phyloP scores from a whole-genome alignment of 2,113 vertebrate species.

The Pedionomus torquatus region DNA sequence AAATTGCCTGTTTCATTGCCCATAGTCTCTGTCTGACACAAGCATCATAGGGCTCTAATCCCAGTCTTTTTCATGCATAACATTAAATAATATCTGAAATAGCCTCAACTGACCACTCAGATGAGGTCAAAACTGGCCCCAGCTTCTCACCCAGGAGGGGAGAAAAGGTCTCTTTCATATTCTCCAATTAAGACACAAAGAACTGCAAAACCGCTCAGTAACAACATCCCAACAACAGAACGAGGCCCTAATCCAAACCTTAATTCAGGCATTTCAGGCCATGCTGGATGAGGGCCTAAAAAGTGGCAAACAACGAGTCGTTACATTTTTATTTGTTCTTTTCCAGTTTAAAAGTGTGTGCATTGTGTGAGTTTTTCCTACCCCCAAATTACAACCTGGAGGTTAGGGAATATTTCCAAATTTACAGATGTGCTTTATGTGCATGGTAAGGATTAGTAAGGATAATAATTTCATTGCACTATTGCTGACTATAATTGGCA shows the following conservation, averaged over 20 bases:
- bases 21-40: background rate
- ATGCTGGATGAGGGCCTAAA: background rate
- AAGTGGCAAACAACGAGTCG: background rate
- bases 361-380: background rate
- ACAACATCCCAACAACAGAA: background rate
- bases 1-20: background rate
- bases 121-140: fast-evolving
- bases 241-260: background rate
- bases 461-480: background rate
- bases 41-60: background rate
- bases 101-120: background rate
- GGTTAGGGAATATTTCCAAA: background rate
- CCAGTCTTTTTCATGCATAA: background rate
- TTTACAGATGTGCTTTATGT: background rate
- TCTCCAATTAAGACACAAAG: background rate
- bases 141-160: background rate
- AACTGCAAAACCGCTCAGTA: background rate
- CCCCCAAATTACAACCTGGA: background rate
- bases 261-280: background rate
- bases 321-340: background rate
- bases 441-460: background rate
- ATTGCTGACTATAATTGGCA: background rate
- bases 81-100: background rate
- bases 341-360: background rate
- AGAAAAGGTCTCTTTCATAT: background rate